Evolutionary conservation across 2,113 vertebrate genomes (phyloP), one percentile per base, ranked within the genome.

Genomic region (Phaethon lepturus): DNA sequence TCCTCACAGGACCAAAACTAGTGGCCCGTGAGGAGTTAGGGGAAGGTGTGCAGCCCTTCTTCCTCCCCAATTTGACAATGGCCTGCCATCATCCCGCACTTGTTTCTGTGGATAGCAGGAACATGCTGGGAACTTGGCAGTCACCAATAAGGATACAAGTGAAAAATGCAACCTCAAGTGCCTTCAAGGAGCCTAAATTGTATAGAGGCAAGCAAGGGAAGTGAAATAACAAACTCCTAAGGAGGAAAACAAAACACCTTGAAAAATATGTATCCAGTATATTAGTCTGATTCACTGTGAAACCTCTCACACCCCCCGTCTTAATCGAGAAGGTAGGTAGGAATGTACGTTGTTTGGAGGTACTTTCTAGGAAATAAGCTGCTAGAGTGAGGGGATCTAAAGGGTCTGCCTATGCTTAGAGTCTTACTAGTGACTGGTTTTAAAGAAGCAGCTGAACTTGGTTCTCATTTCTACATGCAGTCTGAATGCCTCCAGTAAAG

Each of bases 341-440:
- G 28, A 68, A 73, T 82, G 81, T 68, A 40, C 20, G 29, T 66
- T 5, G 2, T 62, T 71, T 89, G 66, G 33, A 71, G 10, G 11
- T 82, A 64, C 86, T 90, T 76, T 94, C 58, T 62, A 94, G 94
- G 91, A 93, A 94, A n/a, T 23, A 31, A 86, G 49, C 38, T 94
- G 50, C 33, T 20, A 8, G 42, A 44, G 25, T 53, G 42, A 79
- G 8, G 7, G 13, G 5, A 53, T 85, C 60, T 64, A 50, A 91
- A 91, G 79, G 9, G 17, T 68, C 29, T 91, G 18, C 3, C 13
- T 66, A 18, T 42, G 44, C 35, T 89, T 56, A 26, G 23, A 24
- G 24, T 79, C 19, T 10, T 74, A 11, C 24, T 38, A 55, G 35
- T 49, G 47, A 66, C 45, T 73, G 44, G 4, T 72, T 93, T 68